Conservation (phyloP, 2,113 vertebrate species). For the Arvicanthis niloticus region DNA sequence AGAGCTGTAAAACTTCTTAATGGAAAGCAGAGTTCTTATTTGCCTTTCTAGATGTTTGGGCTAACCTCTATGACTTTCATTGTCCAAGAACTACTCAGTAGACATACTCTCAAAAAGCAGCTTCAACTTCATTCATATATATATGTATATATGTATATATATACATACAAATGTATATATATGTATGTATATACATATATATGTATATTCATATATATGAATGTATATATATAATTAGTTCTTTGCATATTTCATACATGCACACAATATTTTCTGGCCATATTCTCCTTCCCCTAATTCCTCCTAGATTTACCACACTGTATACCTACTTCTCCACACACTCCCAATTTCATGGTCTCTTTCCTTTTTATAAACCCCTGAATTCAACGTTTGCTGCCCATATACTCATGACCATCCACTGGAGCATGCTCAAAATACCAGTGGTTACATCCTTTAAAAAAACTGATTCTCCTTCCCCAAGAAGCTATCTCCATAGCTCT, state of each 20-base stretch:
- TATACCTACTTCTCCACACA: background rate
- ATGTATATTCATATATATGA: background rate
- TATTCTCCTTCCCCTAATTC: background rate
- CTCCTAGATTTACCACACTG: background rate
- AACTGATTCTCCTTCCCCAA: background rate
- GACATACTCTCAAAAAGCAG: background rate
- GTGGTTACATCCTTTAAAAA: background rate
- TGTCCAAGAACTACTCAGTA: constrained; percentile 47
- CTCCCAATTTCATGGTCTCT: background rate
- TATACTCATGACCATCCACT: background rate
- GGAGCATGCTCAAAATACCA: background rate
- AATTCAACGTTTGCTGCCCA: background rate
- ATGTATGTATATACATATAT: background rate
- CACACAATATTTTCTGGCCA: background rate
- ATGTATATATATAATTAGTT: background rate
- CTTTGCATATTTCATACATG: background rate
- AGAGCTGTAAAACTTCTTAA: constrained; percentile 74
- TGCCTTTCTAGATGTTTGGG: constrained; percentile 58
- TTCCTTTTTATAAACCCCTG: background rate
- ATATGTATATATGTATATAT: background rate
- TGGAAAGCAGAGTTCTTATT: constrained; percentile 61
- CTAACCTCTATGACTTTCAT: constrained; percentile 33
- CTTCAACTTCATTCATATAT: background rate
- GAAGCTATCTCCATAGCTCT: background rate
- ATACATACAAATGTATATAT: background rate